Evolutionary conservation across 2,888 invertebrate genomes (phyloP), one percentile per base, ranked within the genome.

Genomic region (Muscina levida): DNA sequence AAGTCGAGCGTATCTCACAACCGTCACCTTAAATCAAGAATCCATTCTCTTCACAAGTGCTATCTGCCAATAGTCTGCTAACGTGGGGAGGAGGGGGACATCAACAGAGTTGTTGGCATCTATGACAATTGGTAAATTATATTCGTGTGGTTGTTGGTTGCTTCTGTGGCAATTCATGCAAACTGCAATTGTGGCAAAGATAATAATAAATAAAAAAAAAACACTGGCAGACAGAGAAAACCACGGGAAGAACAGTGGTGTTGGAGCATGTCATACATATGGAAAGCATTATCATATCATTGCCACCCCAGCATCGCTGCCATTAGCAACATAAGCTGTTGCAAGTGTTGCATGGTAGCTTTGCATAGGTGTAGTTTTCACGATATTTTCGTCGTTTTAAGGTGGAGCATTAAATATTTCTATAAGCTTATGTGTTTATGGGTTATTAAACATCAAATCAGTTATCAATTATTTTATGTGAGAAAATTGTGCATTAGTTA

Each of bases 371-470:
- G 44, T 44, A 44, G 44, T 44, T 22, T 22, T 53, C 24, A 24
- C 24, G 22, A 53, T 2, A 19, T 13, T 53, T 3, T 44, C 13
- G 37, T 53, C 1, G n/a, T 57, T 57, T 57, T 57, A 57, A 57
- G 57, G 57, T 57, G 57, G 57, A 57, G 57, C 31, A 31, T 31
- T 22, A 4, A 13, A 10, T 3, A 56, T 26, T 31, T 22, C 13
- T 48, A 13, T 1, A 56, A 26, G 15, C 31, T 57, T 57, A 31
- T 57, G 57, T 57, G 8, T 57, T 8, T 15, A 31, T 31, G 31
- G 31, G 3, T 51, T 51, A 56, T 56, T 56, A 26, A 56, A 56
- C 26, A 19, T 57, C 37, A 8, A n/a, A 19, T 57, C 37, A 8
- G 10, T 57, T 31, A 57, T 57, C 31, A 57, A 15, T 2, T 22